phyloP scores from a whole-genome alignment of 2,113 vertebrate genomes.

The Bothrops jararaca region DNA sequence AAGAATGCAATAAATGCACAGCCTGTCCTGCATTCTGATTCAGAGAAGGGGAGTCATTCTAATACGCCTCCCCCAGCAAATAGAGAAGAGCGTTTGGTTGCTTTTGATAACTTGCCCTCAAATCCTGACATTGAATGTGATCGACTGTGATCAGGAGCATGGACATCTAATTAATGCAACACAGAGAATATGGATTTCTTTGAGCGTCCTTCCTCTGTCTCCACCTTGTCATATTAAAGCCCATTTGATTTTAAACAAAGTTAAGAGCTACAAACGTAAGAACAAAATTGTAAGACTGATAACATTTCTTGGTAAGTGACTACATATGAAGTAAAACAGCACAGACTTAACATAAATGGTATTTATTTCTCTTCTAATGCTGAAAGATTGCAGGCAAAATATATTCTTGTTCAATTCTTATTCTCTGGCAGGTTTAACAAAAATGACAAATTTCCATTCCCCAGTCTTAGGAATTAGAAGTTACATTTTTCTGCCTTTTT shows the following conservation, averaged over 20 bases:
- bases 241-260: background rate
- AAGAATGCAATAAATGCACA: conserved; percentile 50
- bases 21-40: conserved; percentile 60
- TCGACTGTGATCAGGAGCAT: conserved; percentile 60
- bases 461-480: background rate
- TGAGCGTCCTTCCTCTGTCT: background rate
- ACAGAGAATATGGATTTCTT: background rate
- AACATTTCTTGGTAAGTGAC: conserved; percentile 17
- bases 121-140: conserved; percentile 74
- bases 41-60: conserved; percentile 67
- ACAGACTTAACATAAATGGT: conserved; percentile 10
- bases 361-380: background rate
- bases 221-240: background rate
- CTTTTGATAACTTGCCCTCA: conserved; percentile 56
- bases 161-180: background rate
- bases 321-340: conserved; percentile 14
- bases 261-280: conserved; percentile 12
- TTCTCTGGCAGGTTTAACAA: conserved; percentile 7
- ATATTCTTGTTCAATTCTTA: background rate
- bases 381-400: background rate
- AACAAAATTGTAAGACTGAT: conserved; percentile 31
- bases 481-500: background rate
- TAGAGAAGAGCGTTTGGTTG: conserved; percentile 60
- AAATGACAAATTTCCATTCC: background rate
- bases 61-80: conserved; percentile 66